phyloP scores from a whole-genome alignment of 2,888 invertebrate genomes.

The Drosophila kanekoi region DNA sequence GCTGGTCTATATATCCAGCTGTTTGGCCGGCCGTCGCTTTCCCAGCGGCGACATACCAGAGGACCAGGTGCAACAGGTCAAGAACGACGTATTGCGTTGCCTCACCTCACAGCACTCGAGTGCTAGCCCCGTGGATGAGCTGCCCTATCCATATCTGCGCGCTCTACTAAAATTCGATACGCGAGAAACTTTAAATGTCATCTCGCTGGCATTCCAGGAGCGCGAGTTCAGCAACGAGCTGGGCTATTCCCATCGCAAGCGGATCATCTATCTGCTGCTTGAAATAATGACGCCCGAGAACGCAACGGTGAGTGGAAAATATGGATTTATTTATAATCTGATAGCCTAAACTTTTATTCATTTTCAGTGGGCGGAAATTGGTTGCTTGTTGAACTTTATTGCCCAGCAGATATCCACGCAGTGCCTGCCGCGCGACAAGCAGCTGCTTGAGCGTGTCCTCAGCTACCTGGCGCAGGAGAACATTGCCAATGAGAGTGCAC shows the following conservation, averaged over 20 bases:
- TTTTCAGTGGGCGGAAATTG: slow-evolving; percentile 86
- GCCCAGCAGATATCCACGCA: slow-evolving; percentile 88
- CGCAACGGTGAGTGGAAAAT: slow-evolving; percentile 87
- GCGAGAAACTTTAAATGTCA: slow-evolving; percentile 93
- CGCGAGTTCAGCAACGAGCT: slow-evolving; percentile 91
- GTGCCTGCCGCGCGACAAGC: slow-evolving; percentile 84
- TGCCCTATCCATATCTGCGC: slow-evolving; percentile 90
- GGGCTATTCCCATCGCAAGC: slow-evolving; percentile 89
- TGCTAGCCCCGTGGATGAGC: slow-evolving; percentile 87
- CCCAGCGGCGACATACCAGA: slow-evolving; percentile 90
- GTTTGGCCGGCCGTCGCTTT: slow-evolving; percentile 94
- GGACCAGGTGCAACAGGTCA: slow-evolving; percentile 88
- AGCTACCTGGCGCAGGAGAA: slow-evolving; percentile 87
- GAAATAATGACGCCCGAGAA: slow-evolving; percentile 90
- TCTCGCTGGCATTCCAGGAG: slow-evolving; percentile 93
- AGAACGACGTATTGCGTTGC: slow-evolving; percentile 90
- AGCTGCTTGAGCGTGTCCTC: slow-evolving; percentile 87
- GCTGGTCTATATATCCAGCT: slow-evolving; percentile 94
- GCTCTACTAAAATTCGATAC: slow-evolving; percentile 93
- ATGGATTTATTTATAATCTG: not conserved
- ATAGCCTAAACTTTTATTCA: not conserved
- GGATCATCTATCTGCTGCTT: slow-evolving; percentile 91
- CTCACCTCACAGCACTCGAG: slow-evolving; percentile 89
- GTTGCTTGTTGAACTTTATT: slow-evolving; percentile 88
- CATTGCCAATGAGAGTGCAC: slow-evolving; percentile 83